Percentiles rank a stretch among this genome's conserved stretches.
Evolutionary conservation across 2,113 vertebrate genomes (phyloP).

Genomic region (Nipponia nippon): DNA sequence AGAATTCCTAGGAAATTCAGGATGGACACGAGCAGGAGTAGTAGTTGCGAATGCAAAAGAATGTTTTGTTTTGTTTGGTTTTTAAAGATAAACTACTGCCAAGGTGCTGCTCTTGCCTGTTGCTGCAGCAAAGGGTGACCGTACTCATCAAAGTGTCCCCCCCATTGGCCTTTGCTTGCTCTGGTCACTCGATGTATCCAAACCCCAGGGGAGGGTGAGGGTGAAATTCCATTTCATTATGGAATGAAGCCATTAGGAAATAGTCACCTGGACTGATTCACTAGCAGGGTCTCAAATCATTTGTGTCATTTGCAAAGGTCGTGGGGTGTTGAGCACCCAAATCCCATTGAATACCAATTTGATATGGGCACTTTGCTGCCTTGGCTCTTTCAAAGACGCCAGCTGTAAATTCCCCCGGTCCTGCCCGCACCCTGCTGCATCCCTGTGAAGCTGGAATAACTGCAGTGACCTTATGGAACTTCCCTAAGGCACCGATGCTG

Average conservation of each 20-base stretch:
- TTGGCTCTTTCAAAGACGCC: background rate
- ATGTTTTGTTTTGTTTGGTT: background rate
- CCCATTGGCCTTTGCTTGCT: background rate
- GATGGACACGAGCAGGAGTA: background rate
- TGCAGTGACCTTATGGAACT: background rate
- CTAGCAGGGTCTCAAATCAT: background rate
- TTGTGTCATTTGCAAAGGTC: background rate
- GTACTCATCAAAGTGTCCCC: background rate
- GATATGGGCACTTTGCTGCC: background rate
- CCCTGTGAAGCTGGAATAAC: background rate
- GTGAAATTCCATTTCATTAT: background rate
- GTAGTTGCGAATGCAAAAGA: background rate
- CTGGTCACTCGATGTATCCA: background rate
- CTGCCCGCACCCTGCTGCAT: background rate
- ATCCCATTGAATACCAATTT: background rate
- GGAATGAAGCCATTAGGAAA: background rate
- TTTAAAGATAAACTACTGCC: background rate
- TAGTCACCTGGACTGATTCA: background rate
- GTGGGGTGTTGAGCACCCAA: background rate
- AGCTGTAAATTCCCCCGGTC: background rate
- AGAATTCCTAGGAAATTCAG: background rate
- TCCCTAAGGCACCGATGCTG: background rate
- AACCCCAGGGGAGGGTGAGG: background rate
- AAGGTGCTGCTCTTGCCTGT: background rate
- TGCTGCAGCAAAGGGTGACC: background rate